Evolutionary conservation across 1,140 invertebrate genomes (phyloP), one percentile per base, ranked within the genome.

Genomic region (Cotesia vestalis): DNA sequence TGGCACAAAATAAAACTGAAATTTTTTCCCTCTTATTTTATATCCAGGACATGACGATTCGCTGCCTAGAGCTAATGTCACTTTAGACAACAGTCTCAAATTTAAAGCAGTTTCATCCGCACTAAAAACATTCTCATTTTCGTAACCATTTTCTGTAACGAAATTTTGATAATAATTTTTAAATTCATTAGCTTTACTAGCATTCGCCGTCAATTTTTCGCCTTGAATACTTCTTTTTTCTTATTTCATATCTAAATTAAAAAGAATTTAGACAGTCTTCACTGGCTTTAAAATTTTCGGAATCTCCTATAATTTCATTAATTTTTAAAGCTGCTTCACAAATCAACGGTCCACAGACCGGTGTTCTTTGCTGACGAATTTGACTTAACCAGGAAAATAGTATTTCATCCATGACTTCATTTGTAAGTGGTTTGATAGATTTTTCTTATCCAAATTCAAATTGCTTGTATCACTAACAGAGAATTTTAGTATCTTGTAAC

Each of bases 261-360:
- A 82, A 83, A 64, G 76, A 66, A 71, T 82, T 73, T 72, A 82
- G 63, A 79, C 78, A 83, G 75, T 79, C 75, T 55, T 79, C 78
- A 76, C 79, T 81, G 40, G 82, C 81, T 64, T 77, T 71, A 78
- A 83, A 84, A 73, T 84, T 76, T 69, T 79, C 78, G 78, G 80
- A 82, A 71, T 79, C 77, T 76, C 57, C 78, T 78, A 82, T 81
- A 76, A 80, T 71, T 69, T 79, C 77, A 71, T 80, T 79, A 79
- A 75, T 20, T 20, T 20, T 20, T 20, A 55, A 55, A n/a, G 12
- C 14, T 55, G 81, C 81, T 79, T 83, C 82, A 74, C 76, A 75
- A 1, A 76, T 74, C 76, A 81, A 79, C 70, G 81, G 78, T 74
- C 77, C 77, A 34, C 79, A 78, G 78, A 84, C 80, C 4, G 78